phyloP scores from a whole-genome alignment of 2,797 vertebrate species.

The Mycteria americana region DNA sequence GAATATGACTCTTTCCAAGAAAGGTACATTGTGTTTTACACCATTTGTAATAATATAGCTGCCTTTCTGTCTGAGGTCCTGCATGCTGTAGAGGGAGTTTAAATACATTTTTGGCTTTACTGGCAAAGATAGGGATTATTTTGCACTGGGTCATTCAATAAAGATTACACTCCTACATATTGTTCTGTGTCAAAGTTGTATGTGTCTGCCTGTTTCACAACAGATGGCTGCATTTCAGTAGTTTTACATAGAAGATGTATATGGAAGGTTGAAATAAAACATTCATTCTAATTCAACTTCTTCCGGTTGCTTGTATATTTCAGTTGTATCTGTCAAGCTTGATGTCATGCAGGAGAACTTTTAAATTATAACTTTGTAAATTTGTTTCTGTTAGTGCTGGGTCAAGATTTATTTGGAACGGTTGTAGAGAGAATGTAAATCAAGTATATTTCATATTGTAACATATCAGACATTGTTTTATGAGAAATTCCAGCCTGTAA shows the following conservation, averaged over 20 bases:
- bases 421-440: neutral
- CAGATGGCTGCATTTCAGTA: slow-evolving; percentile 52
- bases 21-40: neutral
- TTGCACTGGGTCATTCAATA: slow-evolving; percentile 26
- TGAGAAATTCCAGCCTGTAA: neutral
- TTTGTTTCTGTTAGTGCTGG: neutral
- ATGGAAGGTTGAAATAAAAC: neutral
- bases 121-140: neutral
- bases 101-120: neutral
- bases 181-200: slow-evolving; percentile 17
- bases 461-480: neutral
- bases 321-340: neutral
- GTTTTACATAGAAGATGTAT: neutral
- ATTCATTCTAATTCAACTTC: neutral
- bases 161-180: slow-evolving; percentile 41
- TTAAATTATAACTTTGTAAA: neutral
- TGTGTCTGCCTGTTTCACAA: slow-evolving; percentile 9
- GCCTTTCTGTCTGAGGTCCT: neutral
- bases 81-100: neutral
- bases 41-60: neutral
- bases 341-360: neutral
- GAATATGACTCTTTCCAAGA: neutral
- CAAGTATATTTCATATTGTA: neutral
- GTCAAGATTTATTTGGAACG: neutral
- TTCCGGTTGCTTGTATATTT: neutral